Percentiles rank a stretch among this genome's conserved stretches.
These are phyloP conservation scores for Raja brachyura DNA, from an alignment of 2,113 vertebrate species.

Conservation along the genomic window DNA sequence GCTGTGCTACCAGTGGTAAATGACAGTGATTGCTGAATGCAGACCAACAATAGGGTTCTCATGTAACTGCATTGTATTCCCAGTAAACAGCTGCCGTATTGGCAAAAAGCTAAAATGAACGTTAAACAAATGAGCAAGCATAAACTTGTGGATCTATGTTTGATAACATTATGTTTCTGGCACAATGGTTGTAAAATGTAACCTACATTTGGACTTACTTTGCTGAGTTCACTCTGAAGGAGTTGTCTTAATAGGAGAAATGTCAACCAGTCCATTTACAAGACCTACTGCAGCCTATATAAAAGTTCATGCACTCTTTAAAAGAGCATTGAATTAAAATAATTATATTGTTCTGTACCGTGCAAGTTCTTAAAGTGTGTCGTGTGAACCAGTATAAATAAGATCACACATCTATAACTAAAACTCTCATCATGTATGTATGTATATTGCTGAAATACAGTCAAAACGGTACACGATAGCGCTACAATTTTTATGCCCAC, in stretches of 20 bases:
- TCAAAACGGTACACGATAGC: too few relatives aligned
- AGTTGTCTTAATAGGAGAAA: background rate
- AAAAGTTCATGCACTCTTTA: background rate
- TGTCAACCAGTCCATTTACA: background rate
- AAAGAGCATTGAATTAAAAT: background rate
- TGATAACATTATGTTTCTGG: background rate
- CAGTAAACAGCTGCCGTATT: background rate
- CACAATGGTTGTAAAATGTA: background rate
- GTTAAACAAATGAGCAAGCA: background rate
- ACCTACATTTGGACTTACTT: background rate
- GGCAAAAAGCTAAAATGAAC: background rate
- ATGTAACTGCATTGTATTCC: background rate
- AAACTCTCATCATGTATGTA: too few relatives aligned
- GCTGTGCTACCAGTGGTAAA: background rate
- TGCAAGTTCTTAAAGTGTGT: background rate
- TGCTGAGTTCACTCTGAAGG: background rate
- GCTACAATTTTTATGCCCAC: too few relatives aligned
- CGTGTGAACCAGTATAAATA: background rate
- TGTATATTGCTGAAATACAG: too few relatives aligned
- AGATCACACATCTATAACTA: too few relatives aligned
- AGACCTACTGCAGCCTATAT: background rate
- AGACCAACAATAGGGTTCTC: background rate
- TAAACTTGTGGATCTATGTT: background rate
- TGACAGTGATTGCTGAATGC: background rate
- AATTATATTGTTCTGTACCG: background rate